Conservation (phyloP, 1,140 invertebrate species). For the Scaptomyza montana region DNA sequence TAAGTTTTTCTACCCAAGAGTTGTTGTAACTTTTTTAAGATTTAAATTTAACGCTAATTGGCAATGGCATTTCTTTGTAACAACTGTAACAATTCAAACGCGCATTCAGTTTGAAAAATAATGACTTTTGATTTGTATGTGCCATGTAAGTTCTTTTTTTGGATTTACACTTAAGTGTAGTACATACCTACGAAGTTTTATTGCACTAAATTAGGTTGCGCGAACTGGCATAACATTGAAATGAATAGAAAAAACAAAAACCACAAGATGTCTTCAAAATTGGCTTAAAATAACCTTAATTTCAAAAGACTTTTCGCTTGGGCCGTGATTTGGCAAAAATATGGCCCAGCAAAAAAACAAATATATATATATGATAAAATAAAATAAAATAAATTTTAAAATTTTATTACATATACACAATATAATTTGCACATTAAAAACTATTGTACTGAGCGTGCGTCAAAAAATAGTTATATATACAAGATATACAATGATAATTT, state of each 20-base stretch:
- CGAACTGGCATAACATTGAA: conserved; percentile 35
- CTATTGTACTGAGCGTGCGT: conserved; percentile 61
- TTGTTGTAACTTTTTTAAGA: conserved; percentile 79
- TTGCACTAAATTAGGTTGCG: conserved; percentile 66
- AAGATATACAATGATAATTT: conserved; percentile 52
- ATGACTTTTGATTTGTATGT: conserved; percentile 38
- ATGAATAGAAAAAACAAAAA: conserved; percentile 31
- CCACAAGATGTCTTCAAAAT: conserved; percentile 81
- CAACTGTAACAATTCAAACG: conserved; percentile 21
- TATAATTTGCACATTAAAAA: conserved; percentile 45
- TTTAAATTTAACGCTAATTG: conserved; percentile 73
- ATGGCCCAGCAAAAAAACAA: conserved; percentile 34
- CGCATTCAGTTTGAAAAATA: conserved; percentile 34
- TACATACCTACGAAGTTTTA: conserved; percentile 21
- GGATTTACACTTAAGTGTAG: neutral
- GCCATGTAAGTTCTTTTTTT: conserved; percentile 21
- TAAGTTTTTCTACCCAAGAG: conserved; percentile 76
- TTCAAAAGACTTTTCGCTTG: conserved; percentile 72
- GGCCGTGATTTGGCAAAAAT: conserved; percentile 48
- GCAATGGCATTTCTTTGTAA: conserved; percentile 65
- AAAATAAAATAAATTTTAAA: conserved; percentile 29
- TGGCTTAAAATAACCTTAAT: conserved; percentile 61
- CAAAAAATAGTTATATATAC: conserved; percentile 48
- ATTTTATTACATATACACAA: conserved; percentile 1
- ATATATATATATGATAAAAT: neutral